Evolutionary conservation across 2,797 vertebrate genomes (phyloP), one percentile per base, ranked within the genome.

Genomic region (Gymnothorax javanicus): DNA sequence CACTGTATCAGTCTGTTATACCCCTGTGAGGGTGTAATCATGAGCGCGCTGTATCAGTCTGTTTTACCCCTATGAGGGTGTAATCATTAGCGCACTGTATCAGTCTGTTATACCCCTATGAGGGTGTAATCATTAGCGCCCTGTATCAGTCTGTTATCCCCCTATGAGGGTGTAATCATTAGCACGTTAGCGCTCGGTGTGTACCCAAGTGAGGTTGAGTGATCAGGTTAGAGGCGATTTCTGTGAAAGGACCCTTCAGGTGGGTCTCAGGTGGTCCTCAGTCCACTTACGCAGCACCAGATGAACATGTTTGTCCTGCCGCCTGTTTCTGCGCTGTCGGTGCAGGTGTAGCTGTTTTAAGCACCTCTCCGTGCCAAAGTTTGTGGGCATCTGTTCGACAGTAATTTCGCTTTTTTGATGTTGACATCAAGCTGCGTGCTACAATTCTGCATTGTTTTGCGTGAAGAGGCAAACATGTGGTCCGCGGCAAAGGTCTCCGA

Each of bases 401-500:
- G 73, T 4, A 54, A 9, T 43, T 86, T 57, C 12, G 3, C 13
- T 25, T 23, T 50, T 50, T 58, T 85, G 71, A 17, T 84, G 82
- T 86, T 60, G 71, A 56, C 52, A 69, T 83, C 77, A 86, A 88
- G 43, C 58, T 75, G 77, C 43, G 77, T 82, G 17, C 20, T 12
- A 69, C 60, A 43, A 23, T 82, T 12, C 81, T 54, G 82, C 57
- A 83, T 77, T 83, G 64, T 86, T 64, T 50, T n/a, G 25, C 33
- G 27, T 62, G 57, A 17, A 75, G 69, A 33, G 33, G 7, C 3
- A 85, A 87, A 43, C 54, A 50, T 67, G 81, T 5, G 83, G n/a
- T 88, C 82, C 82, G 79, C 81, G 87, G 87, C 84, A 84, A 58
- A 64, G 67, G 84, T 85, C 88, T 90, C 90, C 85, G 86, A 87